phyloP scores from a whole-genome alignment of 1,140 invertebrate species.

The Cotesia chilonis region DNA sequence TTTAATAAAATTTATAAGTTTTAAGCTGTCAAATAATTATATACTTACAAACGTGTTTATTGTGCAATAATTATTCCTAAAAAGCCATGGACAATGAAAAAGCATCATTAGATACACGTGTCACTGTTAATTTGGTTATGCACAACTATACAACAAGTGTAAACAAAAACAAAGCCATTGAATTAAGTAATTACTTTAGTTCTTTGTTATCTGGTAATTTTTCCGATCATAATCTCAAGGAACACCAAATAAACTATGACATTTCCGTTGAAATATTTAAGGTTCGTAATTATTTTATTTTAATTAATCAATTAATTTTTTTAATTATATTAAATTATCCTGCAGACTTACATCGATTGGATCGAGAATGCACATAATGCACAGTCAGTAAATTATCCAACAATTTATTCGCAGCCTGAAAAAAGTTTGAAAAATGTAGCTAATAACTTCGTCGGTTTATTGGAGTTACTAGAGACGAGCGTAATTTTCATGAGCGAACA shows the following conservation, averaged over 20 bases:
- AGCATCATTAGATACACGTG: too few relatives aligned
- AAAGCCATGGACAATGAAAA: too few relatives aligned
- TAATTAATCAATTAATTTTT: slow-evolving; percentile 29
- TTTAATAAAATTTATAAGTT: too few relatives aligned
- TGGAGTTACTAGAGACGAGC: slow-evolving; percentile 46
- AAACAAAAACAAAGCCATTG: slow-evolving; percentile 38
- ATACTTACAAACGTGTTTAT: too few relatives aligned
- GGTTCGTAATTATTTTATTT: slow-evolving; percentile 39
- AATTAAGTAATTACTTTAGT: slow-evolving; percentile 45
- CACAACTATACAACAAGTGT: slow-evolving; percentile 6
- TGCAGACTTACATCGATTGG: slow-evolving; percentile 49
- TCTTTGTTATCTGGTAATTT: slow-evolving; percentile 45
- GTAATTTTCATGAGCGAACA: slow-evolving; percentile 45
- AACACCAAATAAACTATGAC: slow-evolving; percentile 47
- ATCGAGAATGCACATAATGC: neutral
- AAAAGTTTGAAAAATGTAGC: slow-evolving; percentile 41
- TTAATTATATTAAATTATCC: slow-evolving; percentile 8
- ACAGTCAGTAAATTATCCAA: neutral
- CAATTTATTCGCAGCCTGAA: slow-evolving; percentile 31
- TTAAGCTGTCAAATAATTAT: too few relatives aligned
- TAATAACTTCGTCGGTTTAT: slow-evolving; percentile 30
- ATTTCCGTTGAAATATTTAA: slow-evolving; percentile 39
- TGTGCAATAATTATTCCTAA: too few relatives aligned
- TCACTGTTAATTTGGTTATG: too few relatives aligned
- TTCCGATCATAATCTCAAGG: slow-evolving; percentile 36